phyloP scores from a whole-genome alignment of 2,113 vertebrate genomes.

The Ascaphus truei region DNA sequence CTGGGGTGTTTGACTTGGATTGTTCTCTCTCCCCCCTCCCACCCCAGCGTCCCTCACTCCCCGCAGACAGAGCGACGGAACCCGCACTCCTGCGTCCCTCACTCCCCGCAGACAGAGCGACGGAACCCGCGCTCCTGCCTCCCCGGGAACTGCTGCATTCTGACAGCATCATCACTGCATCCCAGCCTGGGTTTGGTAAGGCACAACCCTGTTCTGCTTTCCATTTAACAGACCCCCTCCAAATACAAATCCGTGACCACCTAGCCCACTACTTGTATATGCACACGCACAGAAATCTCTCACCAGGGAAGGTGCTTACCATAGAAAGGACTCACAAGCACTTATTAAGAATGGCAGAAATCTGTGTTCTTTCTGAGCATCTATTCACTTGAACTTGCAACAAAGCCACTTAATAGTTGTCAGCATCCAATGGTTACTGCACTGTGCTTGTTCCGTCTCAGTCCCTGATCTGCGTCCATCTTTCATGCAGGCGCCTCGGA shows the following conservation, averaged over 20 bases:
- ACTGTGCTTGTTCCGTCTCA: conserved; percentile 7
- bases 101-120: no score
- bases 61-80: no score
- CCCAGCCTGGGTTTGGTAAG: conserved; percentile 2
- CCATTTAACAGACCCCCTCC: no score
- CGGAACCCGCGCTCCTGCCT: neutral
- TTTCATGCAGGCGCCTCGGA: conserved; percentile 36
- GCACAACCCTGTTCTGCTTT: no score
- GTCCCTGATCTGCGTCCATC: conserved; percentile 40
- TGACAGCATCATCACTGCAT: neutral
- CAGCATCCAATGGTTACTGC: neutral
- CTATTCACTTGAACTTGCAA: neutral
- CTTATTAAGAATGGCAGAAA: conserved; percentile 9
- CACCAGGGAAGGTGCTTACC: no score
- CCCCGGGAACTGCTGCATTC: neutral
- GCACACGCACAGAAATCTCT: conserved; percentile 1
- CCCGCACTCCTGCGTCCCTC: no score
- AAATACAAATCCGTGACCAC: no score
- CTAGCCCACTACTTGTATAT: no score
- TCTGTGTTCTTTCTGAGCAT: neutral
- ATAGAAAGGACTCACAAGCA: no score
- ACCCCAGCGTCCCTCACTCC: no score
- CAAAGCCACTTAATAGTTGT: neutral
- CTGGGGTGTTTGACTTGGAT: no score
- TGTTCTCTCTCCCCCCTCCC: no score